Conservation (phyloP, 2,113 vertebrate genomes). For the Indri indri region DNA sequence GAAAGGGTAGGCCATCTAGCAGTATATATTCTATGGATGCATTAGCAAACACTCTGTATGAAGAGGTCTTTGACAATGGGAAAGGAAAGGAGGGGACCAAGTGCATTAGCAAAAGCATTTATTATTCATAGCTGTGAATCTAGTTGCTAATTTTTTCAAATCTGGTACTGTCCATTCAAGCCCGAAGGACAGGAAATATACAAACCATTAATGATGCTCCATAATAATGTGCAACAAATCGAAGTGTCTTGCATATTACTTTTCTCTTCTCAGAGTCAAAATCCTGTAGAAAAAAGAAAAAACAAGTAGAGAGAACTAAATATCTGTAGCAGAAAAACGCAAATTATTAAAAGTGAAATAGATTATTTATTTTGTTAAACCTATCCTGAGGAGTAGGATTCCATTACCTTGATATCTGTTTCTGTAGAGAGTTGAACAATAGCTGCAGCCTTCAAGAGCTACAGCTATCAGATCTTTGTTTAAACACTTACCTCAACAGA, state of each 20-base stretch:
- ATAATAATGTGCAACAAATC: constrained; percentile 94
- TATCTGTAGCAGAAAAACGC: neutral
- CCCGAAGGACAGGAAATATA: constrained; percentile 63
- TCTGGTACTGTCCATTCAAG: neutral
- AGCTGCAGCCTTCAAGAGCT: neutral
- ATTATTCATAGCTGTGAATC: neutral
- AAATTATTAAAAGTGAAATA: constrained; percentile 9
- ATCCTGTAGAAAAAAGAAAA: constrained; percentile 87
- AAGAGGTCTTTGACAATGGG: neutral
- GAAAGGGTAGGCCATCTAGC: neutral
- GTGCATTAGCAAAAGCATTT: neutral
- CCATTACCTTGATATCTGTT: neutral
- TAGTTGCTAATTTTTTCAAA: neutral
- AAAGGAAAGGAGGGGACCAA: neutral
- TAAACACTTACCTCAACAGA: constrained; percentile 32
- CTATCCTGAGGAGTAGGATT: neutral
- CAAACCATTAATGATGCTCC: constrained; percentile 95
- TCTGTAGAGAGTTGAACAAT: neutral
- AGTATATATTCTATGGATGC: neutral
- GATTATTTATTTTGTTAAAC: neutral
- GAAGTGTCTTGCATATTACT: constrained; percentile 93
- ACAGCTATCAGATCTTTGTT: constrained; percentile 31
- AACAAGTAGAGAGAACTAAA: constrained; percentile 10
- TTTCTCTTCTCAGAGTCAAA: constrained; percentile 95
- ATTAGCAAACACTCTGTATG: neutral